These are phyloP conservation scores for Decapterus maruadsi DNA, from an alignment of 2,797 vertebrate genomes.

Conservation along the genomic window DNA sequence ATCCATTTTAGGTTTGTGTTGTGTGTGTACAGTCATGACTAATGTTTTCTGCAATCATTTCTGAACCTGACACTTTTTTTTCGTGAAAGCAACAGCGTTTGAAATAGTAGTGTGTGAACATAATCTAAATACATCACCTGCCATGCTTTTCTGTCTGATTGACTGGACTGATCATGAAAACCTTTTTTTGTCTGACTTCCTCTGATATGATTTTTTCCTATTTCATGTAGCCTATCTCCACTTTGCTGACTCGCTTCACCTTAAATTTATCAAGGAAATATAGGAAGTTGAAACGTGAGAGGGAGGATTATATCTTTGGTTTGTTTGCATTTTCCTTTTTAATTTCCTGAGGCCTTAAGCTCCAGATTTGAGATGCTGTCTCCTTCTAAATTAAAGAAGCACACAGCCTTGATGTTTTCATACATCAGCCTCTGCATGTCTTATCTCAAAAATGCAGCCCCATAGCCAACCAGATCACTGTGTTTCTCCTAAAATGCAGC, in stretches of 20 bases:
- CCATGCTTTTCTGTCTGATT: constrained; percentile 38
- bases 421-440: constrained; percentile 35
- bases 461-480: background rate
- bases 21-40: background rate
- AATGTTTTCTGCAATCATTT: constrained; percentile 57
- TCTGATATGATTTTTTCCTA: constrained; percentile 17
- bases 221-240: constrained; percentile 12
- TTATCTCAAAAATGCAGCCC: background rate
- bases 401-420: constrained; percentile 59
- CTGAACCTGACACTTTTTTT: constrained; percentile 63
- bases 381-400: constrained; percentile 68
- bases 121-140: constrained; percentile 52
- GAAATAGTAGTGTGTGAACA: constrained; percentile 57
- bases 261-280: constrained; percentile 66
- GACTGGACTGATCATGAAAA: constrained; percentile 20
- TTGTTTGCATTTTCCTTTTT: constrained; percentile 98
- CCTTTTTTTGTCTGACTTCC: background rate
- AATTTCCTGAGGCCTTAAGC: constrained; percentile 96
- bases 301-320: constrained; percentile 84
- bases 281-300: constrained; percentile 89
- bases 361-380: constrained; percentile 87
- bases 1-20: constrained; percentile 1
- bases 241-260: constrained; percentile 43
- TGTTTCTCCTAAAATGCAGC: background rate
- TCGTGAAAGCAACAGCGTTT: constrained; percentile 66